Conservation (phyloP, 2,888 invertebrate genomes). For the Drosophila nigritarsus region DNA sequence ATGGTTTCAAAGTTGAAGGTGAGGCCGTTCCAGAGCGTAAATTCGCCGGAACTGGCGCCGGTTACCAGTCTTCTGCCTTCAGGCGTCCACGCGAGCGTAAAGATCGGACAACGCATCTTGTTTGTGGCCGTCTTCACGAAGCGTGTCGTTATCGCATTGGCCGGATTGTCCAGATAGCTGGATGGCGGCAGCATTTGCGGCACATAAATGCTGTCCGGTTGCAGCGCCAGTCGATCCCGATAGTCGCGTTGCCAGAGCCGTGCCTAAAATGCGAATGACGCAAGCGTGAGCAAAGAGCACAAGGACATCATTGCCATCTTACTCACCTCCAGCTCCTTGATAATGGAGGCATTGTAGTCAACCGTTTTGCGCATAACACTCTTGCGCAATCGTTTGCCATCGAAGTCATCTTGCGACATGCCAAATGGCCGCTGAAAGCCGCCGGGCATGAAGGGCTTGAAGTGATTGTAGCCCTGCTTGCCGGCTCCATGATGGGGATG, state of each 20-base stretch:
- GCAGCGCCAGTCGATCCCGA: conserved; percentile 94
- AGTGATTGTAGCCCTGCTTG: conserved; percentile 84
- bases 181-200: conserved; percentile 97
- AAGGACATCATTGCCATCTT: neutral
- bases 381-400: conserved; percentile 97
- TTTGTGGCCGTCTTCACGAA: conserved; percentile 99
- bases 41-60: conserved; percentile 99
- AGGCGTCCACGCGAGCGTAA: conserved; percentile 99
- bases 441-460: conserved; percentile 83
- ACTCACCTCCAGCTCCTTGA: conserved; percentile 94
- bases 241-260: conserved; percentile 98
- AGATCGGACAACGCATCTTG: conserved; percentile 99
- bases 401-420: conserved; percentile 95
- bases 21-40: conserved; percentile 99
- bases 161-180: conserved; percentile 97
- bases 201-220: conserved; percentile 98
- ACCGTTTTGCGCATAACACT: conserved; percentile 99
- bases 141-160: conserved; percentile 96
- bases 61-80: conserved; percentile 99
- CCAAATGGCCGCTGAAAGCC: conserved; percentile 86
- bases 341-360: conserved; percentile 98
- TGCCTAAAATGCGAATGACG: conserved; percentile 86
- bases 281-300: neutral
- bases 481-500: conserved; percentile 82
- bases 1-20: conserved; percentile 99